Percentiles rank a stretch among this genome's conserved stretches.
These are phyloP conservation scores for Eucidaris tribuloides DNA, from an alignment of 35 echinoderm and acorn worm species.

Conservation along the genomic window DNA sequence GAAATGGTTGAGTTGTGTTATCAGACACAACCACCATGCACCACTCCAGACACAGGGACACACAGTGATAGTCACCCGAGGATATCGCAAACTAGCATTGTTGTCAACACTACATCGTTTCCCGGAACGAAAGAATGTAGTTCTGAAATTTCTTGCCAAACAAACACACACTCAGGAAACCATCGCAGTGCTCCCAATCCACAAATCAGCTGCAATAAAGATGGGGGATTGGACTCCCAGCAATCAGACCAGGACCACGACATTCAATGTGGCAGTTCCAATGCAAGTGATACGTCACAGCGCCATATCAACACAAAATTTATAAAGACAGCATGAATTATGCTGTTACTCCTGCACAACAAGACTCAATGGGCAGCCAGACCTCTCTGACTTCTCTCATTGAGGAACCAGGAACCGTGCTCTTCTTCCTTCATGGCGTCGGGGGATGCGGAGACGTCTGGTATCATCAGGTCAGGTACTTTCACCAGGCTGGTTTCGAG, in stretches of 20 bases:
- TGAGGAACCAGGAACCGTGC: slow-evolving; percentile 59
- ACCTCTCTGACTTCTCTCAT: slow-evolving; percentile 57
- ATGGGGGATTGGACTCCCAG: neutral
- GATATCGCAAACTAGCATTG: too few species aligned
- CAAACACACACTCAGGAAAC: neutral
- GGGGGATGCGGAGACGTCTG: slow-evolving; percentile 83
- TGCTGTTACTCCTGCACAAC: neutral
- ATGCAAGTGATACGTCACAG: neutral
- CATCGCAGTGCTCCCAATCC: neutral
- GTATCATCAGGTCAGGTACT: slow-evolving; percentile 77
- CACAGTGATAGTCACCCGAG: too few species aligned
- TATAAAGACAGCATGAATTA: neutral
- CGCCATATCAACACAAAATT: neutral
- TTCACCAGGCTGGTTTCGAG: slow-evolving; percentile 73
- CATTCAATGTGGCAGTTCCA: neutral
- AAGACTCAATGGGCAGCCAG: slow-evolving; percentile 11
- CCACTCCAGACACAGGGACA: too few species aligned
- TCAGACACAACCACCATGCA: too few species aligned
- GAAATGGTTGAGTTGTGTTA: too few species aligned
- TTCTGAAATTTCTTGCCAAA: neutral
- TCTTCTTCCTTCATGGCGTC: slow-evolving; percentile 97
- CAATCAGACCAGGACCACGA: neutral
- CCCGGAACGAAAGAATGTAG: too few species aligned
- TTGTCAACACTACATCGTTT: too few species aligned
- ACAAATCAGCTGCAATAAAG: neutral